Evolutionary conservation across 2,113 vertebrate genomes (phyloP), one percentile per base, ranked within the genome.

Genomic region (Manacus vitellinus): DNA sequence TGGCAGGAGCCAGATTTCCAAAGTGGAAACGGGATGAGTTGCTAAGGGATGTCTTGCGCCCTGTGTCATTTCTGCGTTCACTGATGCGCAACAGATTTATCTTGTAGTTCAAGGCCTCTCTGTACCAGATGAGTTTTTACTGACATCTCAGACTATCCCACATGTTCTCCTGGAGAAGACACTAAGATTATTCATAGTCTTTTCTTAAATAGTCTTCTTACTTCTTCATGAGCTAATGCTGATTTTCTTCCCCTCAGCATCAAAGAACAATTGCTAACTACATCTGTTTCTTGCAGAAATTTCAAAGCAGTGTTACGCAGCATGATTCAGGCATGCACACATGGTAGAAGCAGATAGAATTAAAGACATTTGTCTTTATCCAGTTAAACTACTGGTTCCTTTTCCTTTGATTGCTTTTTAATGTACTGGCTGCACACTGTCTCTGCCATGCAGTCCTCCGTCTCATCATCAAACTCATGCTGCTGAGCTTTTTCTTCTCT

Each of bases 81-180:
- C 54, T 95, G 94, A 79, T 92, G 91, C 62, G 75, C 65, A 79
- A 67, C 87, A 59, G 66, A 94, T 89, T 88, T 89, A 58, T 83
- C 81, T 74, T 43, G 30, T 66, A n/a, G 74, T 82, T 94, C 70
- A 82, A 88, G 78, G 77, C 67, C 35, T 91, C 66, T 68, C 74
- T 66, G 30, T 54, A 81, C 21, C 80, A 78, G 35, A 67, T 67
- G 87, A 88, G 31, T 46, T 92, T 68, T 27, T 65, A 49, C 55
- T 85, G 76, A 76, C 91, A 85, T 70, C 74, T 89, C 71, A 94
- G 81, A 62, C 49, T 12, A 73, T 65, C 49, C 23, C 75, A 55
- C 2, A 1, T 58, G 16, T 79, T 76, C 37, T 80, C 30, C 51
- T 66, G 80, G n/a, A 82, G 77, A 51, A 89, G 14, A 82, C n/a